A percentile compares a stretch with the other conserved stretches of the same genome.
phyloP scores from a whole-genome alignment of 1,140 invertebrate genomes.

The Scaptomyza hsui region DNA sequence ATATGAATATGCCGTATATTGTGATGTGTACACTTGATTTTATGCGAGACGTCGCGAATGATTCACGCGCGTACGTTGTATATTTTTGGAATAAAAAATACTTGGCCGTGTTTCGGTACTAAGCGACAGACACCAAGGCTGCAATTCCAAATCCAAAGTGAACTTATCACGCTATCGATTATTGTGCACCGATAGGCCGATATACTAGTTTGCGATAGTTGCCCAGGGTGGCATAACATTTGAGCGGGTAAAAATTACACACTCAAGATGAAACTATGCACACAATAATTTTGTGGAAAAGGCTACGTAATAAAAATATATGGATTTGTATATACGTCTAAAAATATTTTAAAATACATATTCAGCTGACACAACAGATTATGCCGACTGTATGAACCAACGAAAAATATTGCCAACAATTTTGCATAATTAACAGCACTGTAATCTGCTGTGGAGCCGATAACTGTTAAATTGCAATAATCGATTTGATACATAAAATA shows the following conservation, averaged over 20 bases:
- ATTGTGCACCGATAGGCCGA: slow-evolving; percentile 14
- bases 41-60: slow-evolving; percentile 48
- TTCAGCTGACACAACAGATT: neutral
- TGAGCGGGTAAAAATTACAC: neutral
- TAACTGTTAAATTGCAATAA: neutral
- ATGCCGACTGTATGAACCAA: neutral
- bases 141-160: slow-evolving; percentile 37
- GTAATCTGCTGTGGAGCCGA: neutral
- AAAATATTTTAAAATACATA: neutral
- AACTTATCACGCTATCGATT: slow-evolving; percentile 32
- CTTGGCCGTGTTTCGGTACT: slow-evolving; percentile 22
- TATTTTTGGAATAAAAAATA: slow-evolving; percentile 69
- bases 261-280: too few species aligned
- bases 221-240: slow-evolving; percentile 24
- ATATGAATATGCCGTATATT: slow-evolving; percentile 15
- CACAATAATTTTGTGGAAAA: too few species aligned
- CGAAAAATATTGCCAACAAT: neutral
- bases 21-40: slow-evolving; percentile 67
- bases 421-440: neutral
- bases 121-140: slow-evolving; percentile 43
- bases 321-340: neutral
- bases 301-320: neutral
- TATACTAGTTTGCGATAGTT: slow-evolving; percentile 9
- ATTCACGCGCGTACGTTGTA: slow-evolving; percentile 69
- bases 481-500: neutral